A percentile compares a stretch with the other conserved stretches of the same genome.
These are phyloP conservation scores for Chaetops frenatus DNA, from an alignment of 2,113 vertebrate genomes.

Conservation along the genomic window DNA sequence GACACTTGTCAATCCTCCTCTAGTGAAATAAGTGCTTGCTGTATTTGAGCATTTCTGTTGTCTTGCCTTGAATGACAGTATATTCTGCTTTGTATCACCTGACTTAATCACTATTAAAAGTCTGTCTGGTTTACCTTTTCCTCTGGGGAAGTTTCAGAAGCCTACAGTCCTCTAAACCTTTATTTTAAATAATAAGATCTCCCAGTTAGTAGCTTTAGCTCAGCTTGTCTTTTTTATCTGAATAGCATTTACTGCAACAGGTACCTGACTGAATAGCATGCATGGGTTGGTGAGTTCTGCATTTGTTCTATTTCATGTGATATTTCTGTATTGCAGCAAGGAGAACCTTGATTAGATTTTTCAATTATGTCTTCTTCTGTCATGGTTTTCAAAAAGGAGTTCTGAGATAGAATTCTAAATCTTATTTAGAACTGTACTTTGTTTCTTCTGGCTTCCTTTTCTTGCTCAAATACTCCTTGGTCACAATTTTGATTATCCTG, in stretches of 20 bases:
- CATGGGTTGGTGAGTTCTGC: background rate
- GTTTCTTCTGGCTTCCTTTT: background rate
- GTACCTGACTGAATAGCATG: background rate
- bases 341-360: background rate
- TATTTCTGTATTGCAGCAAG: background rate
- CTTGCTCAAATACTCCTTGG: background rate
- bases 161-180: background rate
- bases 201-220: background rate
- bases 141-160: background rate
- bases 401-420: background rate
- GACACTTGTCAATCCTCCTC: background rate
- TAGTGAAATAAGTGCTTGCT: background rate
- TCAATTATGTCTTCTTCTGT: background rate
- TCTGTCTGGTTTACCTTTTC: background rate
- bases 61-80: background rate
- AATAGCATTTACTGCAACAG: background rate
- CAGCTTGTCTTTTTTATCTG: background rate
- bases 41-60: background rate
- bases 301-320: background rate
- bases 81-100: conserved; percentile 20
- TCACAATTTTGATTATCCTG: background rate
- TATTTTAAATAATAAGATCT: background rate
- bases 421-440: background rate
- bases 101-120: background rate
- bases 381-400: background rate